Conservation (phyloP, 2,888 invertebrate species). For the Oscheius sp. region DNA sequence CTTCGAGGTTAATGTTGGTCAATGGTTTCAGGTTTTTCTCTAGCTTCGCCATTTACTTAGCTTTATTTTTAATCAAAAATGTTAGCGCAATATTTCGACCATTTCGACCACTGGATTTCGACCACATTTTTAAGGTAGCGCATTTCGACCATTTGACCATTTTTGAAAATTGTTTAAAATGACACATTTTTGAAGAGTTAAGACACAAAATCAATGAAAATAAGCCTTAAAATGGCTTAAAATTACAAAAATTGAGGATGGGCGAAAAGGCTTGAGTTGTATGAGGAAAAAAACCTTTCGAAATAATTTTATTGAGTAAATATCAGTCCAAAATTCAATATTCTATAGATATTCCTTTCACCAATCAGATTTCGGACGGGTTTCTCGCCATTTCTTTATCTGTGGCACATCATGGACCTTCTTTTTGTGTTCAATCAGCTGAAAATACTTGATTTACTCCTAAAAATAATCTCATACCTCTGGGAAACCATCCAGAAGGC, state of each 20-base stretch:
- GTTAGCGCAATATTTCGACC: slow-evolving; percentile 4
- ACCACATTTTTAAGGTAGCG: slow-evolving; percentile 22
- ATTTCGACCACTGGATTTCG: slow-evolving; percentile 18
- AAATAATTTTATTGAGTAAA: too few relatives aligned
- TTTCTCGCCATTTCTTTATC: slow-evolving; percentile 20
- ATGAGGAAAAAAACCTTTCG: too few relatives aligned
- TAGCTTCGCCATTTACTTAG: slow-evolving; percentile 10
- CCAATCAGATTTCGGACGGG: slow-evolving; percentile 20
- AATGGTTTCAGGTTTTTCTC: slow-evolving; percentile 13
- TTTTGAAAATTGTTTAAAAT: slow-evolving; percentile 36
- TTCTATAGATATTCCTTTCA: not conserved
- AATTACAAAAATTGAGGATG: slow-evolving; percentile 15
- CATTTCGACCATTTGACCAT: slow-evolving; percentile 34
- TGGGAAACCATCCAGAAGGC: slow-evolving; percentile 16
- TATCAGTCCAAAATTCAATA: too few relatives aligned
- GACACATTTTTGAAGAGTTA: slow-evolving; percentile 29
- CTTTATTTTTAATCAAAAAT: not conserved
- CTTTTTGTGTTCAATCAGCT: slow-evolving; percentile 18
- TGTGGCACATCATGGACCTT: slow-evolving; percentile 12
- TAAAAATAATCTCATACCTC: not conserved
- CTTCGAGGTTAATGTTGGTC: slow-evolving; percentile 15
- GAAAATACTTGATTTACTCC: slow-evolving; percentile 1
- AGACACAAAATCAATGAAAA: slow-evolving; percentile 2
- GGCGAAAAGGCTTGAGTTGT: slow-evolving; percentile 24
- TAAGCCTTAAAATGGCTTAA: slow-evolving; percentile 13